phyloP scores from a whole-genome alignment of 2,797 vertebrate species.

The Bradypus variegatus region DNA sequence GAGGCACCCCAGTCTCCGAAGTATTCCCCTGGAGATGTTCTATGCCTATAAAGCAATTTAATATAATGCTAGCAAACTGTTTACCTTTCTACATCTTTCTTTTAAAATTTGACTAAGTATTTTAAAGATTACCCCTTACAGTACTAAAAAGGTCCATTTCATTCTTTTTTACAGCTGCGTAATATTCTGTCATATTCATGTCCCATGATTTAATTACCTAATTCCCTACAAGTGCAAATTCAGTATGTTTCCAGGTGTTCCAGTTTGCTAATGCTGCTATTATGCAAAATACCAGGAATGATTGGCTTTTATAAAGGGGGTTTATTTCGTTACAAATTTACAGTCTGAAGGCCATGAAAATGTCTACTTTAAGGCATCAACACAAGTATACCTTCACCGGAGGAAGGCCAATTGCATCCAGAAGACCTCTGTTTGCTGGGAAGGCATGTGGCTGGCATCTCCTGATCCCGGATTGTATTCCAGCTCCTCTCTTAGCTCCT shows the following conservation, averaged over 20 bases:
- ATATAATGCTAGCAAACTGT: neutral
- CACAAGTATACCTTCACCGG: too few relatives aligned
- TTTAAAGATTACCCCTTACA: neutral
- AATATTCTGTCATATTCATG: neutral
- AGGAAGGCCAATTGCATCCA: too few relatives aligned
- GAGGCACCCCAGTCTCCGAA: neutral
- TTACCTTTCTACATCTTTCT: constrained; percentile 19
- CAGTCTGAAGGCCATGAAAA: too few relatives aligned
- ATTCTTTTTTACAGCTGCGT: neutral
- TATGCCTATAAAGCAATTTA: neutral
- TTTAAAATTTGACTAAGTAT: constrained; percentile 16
- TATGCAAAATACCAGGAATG: too few relatives aligned
- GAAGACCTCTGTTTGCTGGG: too few relatives aligned
- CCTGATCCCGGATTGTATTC: too few relatives aligned
- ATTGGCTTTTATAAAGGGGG: too few relatives aligned
- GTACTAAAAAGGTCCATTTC: neutral
- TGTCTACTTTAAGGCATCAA: too few relatives aligned
- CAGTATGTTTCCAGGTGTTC: neutral
- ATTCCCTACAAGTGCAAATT: neutral
- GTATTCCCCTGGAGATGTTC: neutral
- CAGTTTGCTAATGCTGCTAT: too few relatives aligned
- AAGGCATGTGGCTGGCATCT: too few relatives aligned
- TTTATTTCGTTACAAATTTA: too few relatives aligned
- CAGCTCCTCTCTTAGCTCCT: too few relatives aligned
- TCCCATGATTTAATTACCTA: constrained; percentile 18